phyloP scores from a whole-genome alignment of 2,888 invertebrate species.

The Tinea pellionella region DNA sequence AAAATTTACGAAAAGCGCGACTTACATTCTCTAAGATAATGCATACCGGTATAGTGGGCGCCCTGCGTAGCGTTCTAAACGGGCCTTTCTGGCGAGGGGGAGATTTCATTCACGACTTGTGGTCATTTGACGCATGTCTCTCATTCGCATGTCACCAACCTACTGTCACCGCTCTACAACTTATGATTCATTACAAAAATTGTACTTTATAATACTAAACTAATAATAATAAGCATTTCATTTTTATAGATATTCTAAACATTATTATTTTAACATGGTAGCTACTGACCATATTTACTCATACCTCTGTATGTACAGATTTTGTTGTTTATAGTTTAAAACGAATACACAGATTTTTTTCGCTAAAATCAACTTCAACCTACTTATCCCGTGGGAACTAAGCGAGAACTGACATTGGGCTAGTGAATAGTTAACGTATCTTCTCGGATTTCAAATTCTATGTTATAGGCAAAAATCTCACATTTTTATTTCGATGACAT shows the following conservation, averaged over 20 bases:
- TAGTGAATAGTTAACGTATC: conserved; percentile 1
- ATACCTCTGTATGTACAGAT: no score
- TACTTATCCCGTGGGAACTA: conserved; percentile 10
- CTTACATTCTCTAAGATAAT: conserved; percentile 55
- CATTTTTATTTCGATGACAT: no score
- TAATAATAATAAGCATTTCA: no score
- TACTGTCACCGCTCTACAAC: neutral
- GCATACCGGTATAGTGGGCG: conserved; percentile 24
- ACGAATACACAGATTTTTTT: neutral
- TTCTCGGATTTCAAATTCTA: conserved; percentile 1
- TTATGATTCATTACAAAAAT: no score
- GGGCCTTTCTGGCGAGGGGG: neutral
- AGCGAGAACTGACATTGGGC: conserved; percentile 2
- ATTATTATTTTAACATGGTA: no score
- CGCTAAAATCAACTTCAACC: neutral
- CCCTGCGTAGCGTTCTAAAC: neutral
- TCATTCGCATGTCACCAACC: neutral
- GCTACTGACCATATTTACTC: no score
- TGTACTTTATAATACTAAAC: no score
- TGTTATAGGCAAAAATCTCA: neutral
- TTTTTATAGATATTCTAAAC: no score
- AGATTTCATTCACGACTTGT: neutral
- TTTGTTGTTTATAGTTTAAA: no score
- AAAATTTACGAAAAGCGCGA: conserved; percentile 55
- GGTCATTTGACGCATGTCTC: neutral